Evolutionary conservation across 2,797 vertebrate genomes (phyloP).

Genomic region (Cyprinella venusta): DNA sequence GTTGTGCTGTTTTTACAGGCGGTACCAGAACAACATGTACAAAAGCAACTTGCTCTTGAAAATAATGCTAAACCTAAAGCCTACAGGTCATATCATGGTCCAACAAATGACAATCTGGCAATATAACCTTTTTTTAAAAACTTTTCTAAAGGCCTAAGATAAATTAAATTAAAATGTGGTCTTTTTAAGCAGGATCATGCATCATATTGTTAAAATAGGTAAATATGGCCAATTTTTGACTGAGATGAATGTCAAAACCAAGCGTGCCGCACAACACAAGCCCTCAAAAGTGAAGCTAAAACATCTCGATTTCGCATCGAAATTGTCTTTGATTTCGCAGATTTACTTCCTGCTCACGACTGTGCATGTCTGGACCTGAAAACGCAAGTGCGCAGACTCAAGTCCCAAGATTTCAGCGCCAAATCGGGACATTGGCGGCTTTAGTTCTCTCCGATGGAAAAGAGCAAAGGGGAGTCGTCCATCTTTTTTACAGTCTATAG

Average conservation of each 20-base stretch:
- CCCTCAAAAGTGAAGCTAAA: too few species aligned
- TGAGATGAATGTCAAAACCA: neutral
- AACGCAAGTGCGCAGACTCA: too few species aligned
- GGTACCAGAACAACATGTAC: neutral
- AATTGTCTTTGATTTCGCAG: too few species aligned
- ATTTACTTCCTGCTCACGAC: too few species aligned
- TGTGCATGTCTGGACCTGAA: too few species aligned
- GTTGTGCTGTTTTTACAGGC: conserved; percentile 6
- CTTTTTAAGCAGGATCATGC: neutral
- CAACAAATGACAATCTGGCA: neutral
- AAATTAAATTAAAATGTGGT: neutral
- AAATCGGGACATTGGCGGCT: too few species aligned
- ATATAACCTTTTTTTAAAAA: neutral
- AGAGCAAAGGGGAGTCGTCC: too few species aligned
- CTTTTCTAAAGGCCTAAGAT: neutral
- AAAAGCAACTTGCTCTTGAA: neutral
- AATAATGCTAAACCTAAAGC: neutral
- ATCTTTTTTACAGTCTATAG: too few species aligned
- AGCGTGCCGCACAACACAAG: too few species aligned
- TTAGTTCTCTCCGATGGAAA: too few species aligned
- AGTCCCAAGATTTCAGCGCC: too few species aligned
- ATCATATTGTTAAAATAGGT: neutral
- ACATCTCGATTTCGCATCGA: too few species aligned
- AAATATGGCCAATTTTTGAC: neutral
- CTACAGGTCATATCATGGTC: neutral